Evolutionary conservation across 2,888 invertebrate species (phyloP).

Genomic region (Lepidocyrtinus sp.): DNA sequence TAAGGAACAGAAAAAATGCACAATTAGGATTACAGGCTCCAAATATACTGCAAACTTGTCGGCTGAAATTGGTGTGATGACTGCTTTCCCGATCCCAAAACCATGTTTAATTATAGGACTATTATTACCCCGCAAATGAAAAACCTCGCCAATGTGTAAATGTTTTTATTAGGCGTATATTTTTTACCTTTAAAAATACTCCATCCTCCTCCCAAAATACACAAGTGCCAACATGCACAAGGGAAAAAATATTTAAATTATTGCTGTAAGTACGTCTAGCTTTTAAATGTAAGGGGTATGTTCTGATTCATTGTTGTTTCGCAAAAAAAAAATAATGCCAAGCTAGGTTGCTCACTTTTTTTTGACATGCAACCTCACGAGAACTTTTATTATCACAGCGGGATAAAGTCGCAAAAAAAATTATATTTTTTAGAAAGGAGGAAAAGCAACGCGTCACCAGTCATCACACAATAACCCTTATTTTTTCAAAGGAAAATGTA

Average conservation of each 20-base stretch:
- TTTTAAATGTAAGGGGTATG: not conserved
- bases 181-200: not conserved
- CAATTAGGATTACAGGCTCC: not conserved
- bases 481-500: conserved; percentile 8
- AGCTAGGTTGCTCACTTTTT: conserved; percentile 16
- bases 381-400: conserved; percentile 54
- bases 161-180: not conserved
- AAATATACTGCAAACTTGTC: conserved; percentile 47
- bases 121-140: not conserved
- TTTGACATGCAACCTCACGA: conserved; percentile 40
- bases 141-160: conserved; percentile 1
- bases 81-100: conserved; percentile 1
- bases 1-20: conserved; percentile 70
- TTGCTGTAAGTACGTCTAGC: not conserved
- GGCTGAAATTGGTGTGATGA: not conserved
- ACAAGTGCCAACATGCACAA: conserved; percentile 12
- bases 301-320: conserved; percentile 16
- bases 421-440: conserved; percentile 5
- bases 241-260: conserved; percentile 9
- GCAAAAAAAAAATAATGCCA: conserved; percentile 12
- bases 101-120: conserved; percentile 10
- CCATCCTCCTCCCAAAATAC: not conserved
- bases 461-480: not conserved
- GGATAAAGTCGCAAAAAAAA: conserved; percentile 39
- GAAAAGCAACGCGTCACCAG: not conserved